A percentile compares a stretch with the other conserved stretches of the same genome.
phyloP scores from a whole-genome alignment of 1,140 invertebrate genomes.

The Drosophila tani region DNA sequence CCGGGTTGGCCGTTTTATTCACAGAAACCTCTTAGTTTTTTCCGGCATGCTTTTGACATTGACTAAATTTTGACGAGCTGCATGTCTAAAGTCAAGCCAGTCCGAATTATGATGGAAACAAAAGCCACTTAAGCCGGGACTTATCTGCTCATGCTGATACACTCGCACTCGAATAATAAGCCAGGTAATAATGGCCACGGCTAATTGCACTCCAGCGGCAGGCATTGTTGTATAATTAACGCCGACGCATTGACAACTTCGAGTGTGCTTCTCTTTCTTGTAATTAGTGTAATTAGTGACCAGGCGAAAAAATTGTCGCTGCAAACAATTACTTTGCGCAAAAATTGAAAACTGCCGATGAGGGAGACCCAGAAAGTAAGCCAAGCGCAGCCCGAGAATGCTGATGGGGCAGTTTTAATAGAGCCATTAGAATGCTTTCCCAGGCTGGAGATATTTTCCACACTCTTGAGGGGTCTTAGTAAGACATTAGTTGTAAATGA shows the following conservation, averaged over 20 bases:
- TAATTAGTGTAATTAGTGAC: constrained; percentile 76
- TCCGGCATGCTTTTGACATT: constrained; percentile 47
- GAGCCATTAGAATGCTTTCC: constrained; percentile 41
- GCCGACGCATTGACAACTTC: constrained; percentile 62
- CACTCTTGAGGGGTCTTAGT: constrained; percentile 3
- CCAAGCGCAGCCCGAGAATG: constrained; percentile 29
- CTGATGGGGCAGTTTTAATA: constrained; percentile 34
- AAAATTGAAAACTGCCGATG: constrained; percentile 28
- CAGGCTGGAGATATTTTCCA: constrained; percentile 46
- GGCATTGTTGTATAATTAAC: constrained; percentile 70
- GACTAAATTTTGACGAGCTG: constrained; percentile 44
- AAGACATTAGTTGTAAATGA: constrained; percentile 25
- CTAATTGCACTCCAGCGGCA: constrained; percentile 48
- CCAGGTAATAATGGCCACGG: constrained; percentile 45
- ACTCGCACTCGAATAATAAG: constrained; percentile 45
- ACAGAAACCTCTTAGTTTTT: constrained; percentile 22
- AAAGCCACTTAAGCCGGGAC: constrained; percentile 42
- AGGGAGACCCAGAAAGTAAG: constrained; percentile 41
- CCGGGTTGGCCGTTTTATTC: constrained; percentile 12
- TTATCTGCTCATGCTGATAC: constrained; percentile 35
- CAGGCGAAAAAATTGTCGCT: constrained; percentile 61
- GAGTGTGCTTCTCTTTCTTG: constrained; percentile 21
- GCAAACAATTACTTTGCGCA: constrained; percentile 50
- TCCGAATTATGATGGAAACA: constrained; percentile 29
- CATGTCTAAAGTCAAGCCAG: constrained; percentile 43